Evolutionary conservation across 2,113 vertebrate genomes (phyloP).

Genomic region (Ginglymostoma cirratum): DNA sequence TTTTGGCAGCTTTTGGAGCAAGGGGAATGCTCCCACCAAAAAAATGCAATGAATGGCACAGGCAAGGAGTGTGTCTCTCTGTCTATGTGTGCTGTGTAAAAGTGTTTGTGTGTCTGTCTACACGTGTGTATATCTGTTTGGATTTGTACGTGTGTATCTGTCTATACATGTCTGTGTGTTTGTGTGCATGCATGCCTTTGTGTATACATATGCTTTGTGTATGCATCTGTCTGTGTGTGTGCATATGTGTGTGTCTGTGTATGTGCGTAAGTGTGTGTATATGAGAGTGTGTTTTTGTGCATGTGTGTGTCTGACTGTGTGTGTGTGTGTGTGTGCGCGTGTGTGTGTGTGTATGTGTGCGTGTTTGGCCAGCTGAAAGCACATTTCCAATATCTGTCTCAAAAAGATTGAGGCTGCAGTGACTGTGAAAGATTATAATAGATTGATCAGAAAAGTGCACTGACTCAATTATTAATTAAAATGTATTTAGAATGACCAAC

Average conservation of each 20-base stretch:
- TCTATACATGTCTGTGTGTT: no score
- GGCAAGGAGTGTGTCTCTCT: not conserved
- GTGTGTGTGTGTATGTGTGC: not conserved
- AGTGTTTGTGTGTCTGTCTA: not conserved
- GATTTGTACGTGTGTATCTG: no score
- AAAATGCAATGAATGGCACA: slow-evolving; percentile 64
- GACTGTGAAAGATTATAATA: not conserved
- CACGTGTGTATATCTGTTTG: no score
- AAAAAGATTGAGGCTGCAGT: not conserved
- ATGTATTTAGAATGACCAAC: not conserved
- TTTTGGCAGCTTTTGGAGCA: slow-evolving; percentile 55
- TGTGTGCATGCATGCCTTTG: no score
- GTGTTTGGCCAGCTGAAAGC: not conserved
- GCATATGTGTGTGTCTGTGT: no score
- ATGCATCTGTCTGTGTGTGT: no score
- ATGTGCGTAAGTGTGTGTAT: no score
- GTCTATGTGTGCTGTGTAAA: not conserved
- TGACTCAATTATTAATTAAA: slow-evolving; percentile 12
- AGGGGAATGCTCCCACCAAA: slow-evolving; percentile 55
- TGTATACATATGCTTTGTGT: no score
- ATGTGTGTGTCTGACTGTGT: no score
- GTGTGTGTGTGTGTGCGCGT: no score
- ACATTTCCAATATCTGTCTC: not conserved
- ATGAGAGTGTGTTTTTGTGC: no score
- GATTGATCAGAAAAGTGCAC: not conserved